Percentiles rank a stretch among this genome's conserved stretches.
These are phyloP conservation scores for Oscheius sp. DNA, from an alignment of 2,888 invertebrate species.

Conservation along the genomic window DNA sequence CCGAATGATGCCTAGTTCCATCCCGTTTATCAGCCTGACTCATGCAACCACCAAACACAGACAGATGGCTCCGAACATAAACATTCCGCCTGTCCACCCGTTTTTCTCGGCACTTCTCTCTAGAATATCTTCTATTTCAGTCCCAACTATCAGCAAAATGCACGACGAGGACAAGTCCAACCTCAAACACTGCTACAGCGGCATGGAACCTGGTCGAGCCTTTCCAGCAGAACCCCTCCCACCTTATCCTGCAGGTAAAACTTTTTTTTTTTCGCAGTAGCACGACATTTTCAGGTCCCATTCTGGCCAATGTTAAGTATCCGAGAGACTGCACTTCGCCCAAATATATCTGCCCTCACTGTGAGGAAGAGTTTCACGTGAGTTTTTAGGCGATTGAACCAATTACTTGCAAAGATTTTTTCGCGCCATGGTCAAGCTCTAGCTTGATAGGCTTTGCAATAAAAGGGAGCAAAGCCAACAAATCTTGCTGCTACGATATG, in stretches of 20 bases:
- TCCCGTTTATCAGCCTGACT: constrained; percentile 21
- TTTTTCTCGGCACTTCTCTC: not conserved
- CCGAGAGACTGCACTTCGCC: constrained; percentile 54
- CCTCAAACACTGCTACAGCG: not conserved
- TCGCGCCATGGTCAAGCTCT: constrained; percentile 2
- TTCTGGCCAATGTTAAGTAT: constrained; percentile 53
- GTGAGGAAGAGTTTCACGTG: constrained; percentile 53
- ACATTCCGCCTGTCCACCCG: constrained; percentile 15
- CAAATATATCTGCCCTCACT: constrained; percentile 54
- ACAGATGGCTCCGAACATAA: constrained; percentile 28
- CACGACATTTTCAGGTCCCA: constrained; percentile 44
- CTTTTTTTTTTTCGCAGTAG: not conserved
- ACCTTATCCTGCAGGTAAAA: constrained; percentile 53
- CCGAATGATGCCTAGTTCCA: constrained; percentile 7
- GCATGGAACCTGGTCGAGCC: constrained; percentile 42
- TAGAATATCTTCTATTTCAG: constrained; percentile 6
- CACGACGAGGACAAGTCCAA: constrained; percentile 24
- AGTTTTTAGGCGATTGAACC: constrained; percentile 6
- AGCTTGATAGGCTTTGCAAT: not conserved
- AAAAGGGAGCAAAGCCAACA: constrained; percentile 14
- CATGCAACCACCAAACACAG: constrained; percentile 19
- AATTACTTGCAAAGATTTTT: not conserved
- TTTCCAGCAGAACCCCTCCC: constrained; percentile 57
- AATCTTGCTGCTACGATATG: not conserved
- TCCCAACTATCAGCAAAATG: constrained; percentile 3